phyloP scores from a whole-genome alignment of 2,113 vertebrate genomes.

The Gadus chalcogrammus region DNA sequence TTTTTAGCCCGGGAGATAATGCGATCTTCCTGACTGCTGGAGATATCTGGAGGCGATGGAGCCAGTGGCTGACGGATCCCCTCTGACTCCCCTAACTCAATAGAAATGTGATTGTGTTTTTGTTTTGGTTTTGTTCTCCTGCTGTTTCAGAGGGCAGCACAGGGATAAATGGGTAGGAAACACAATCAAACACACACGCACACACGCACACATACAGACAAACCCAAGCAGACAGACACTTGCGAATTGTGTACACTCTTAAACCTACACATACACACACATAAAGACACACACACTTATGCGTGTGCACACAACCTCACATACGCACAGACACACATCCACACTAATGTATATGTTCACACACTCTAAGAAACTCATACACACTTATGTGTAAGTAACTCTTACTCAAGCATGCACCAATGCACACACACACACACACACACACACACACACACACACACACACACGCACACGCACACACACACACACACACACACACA shows the following conservation, averaged over 20 bases:
- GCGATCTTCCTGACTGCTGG: constrained; percentile 55
- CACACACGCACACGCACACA: no score
- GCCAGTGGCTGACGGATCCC: constrained; percentile 30
- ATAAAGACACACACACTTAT: neutral
- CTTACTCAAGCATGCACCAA: neutral
- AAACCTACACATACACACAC: neutral
- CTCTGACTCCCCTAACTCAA: constrained; percentile 43
- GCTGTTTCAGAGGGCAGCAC: neutral
- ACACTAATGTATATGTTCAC: neutral
- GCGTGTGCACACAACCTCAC: neutral
- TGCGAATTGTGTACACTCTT: no score
- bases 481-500: no score
- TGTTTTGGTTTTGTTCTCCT: neutral
- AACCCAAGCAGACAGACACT: constrained; percentile 15
- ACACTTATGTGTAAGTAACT: neutral
- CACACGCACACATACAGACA: constrained; percentile 15
- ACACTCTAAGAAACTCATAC: neutral
- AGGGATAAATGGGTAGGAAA: constrained; percentile 5
- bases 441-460: no score
- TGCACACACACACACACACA: constrained; percentile 9
- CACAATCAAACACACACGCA: neutral
- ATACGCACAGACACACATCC: constrained; percentile 13
- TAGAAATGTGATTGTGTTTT: constrained; percentile 50
- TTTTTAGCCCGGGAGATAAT: constrained; percentile 51
- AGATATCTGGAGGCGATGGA: constrained; percentile 51